Evolutionary conservation across 2,797 vertebrate genomes (phyloP), one percentile per base, ranked within the genome.

Genomic region (Amblyopsis hoosieri): DNA sequence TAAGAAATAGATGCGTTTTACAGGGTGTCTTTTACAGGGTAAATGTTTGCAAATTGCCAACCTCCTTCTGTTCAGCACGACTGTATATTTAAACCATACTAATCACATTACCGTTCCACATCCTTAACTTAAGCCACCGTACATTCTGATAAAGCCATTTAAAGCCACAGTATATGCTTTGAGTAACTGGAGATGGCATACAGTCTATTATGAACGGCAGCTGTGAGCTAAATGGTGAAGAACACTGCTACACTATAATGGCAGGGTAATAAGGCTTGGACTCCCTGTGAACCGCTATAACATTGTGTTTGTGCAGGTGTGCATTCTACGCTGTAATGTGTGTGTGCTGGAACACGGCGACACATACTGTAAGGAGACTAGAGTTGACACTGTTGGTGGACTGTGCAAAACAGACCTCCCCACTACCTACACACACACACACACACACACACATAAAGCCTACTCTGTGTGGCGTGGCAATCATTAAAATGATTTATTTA

Each of bases 401-500:
- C 82, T 68, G 69, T 8, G 42, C 64, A 68, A 74, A 77, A 70
- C 74, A 82, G 72, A 77, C 80, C 81, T 78, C 71, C 73, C 50
- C 69, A 46, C 80, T 66, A 75, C 83, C 71, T 80, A 3, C 45
- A 15, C 33, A 5, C 55, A 11, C 7, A 10, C 54, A 33, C 54
- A 37, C 11, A 46, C 14, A 46, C 46, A 31, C 59, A 50, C 80
- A 83, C 74, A 83, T 85, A 71, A 71, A 82, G 72, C 82, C 79
- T 67, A 64, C 71, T 82, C 69, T 45, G 79, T 80, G 82, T 86
- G 87, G 72, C 70, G 72, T 82, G 79, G 85, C 74, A 84, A 92
- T 90, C 86, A 87, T 91, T 89, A 89, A 91, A 76, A 91, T 85
- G 87, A 80, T 92, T 93, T 92, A 92, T 92, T 93, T 91, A 93